Conservation (phyloP, 2,797 vertebrate species). For the Lepus oiostolus region DNA sequence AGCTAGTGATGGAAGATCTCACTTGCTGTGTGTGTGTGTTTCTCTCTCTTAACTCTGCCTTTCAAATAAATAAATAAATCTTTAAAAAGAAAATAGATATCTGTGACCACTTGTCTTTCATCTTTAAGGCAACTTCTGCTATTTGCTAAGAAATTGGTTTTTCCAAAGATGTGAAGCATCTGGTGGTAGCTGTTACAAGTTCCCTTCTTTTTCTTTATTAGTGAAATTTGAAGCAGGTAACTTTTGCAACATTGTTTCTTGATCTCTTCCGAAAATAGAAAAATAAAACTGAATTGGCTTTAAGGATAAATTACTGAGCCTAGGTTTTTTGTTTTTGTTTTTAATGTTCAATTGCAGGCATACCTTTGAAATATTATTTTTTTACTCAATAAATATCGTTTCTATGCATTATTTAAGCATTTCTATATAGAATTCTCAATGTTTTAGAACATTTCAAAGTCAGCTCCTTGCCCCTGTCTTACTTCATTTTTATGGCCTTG, state of each 20-base stretch:
- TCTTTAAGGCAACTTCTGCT: slow-evolving; percentile 18
- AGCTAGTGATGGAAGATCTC: too few relatives aligned
- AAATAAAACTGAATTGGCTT: slow-evolving; percentile 26
- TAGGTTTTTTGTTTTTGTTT: slow-evolving; percentile 42
- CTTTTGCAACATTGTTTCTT: background rate
- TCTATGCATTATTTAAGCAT: slow-evolving; percentile 57
- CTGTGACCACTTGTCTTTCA: background rate
- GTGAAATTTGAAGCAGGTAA: slow-evolving; percentile 15
- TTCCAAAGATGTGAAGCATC: background rate
- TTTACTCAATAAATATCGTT: slow-evolving; percentile 33
- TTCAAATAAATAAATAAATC: too few relatives aligned
- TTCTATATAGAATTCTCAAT: slow-evolving; percentile 38
- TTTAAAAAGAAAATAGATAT: too few relatives aligned
- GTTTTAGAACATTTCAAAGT: slow-evolving; percentile 43
- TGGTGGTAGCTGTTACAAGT: background rate
- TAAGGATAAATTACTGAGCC: background rate
- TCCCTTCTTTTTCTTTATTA: background rate
- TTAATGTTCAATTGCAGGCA: slow-evolving; percentile 40
- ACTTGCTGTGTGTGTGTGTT: too few relatives aligned
- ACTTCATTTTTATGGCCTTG: slow-evolving; percentile 43
- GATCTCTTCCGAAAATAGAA: background rate
- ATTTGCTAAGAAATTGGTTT: slow-evolving; percentile 16
- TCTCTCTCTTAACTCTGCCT: too few relatives aligned
- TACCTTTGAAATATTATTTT: slow-evolving; percentile 50
- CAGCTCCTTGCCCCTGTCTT: background rate